Evolutionary conservation across 2,797 vertebrate genomes (phyloP).

Genomic region (Trachurus trachurus): DNA sequence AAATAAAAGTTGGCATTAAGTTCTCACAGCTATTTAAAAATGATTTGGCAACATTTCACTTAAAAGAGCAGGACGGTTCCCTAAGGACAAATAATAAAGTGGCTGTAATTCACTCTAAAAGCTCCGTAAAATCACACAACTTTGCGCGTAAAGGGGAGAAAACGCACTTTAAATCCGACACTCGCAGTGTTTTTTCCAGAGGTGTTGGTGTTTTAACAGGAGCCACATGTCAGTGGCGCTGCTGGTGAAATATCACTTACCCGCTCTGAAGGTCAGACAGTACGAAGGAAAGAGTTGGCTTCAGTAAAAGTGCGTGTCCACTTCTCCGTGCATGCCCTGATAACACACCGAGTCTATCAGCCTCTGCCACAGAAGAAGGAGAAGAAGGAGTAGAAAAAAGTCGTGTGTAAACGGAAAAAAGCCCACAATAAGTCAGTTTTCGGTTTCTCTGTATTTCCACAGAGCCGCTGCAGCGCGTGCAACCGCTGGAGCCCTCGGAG

Average conservation of each 20-base stretch:
- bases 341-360: constrained; percentile 1
- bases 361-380: background rate
- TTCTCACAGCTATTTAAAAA: background rate
- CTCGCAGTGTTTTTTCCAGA: background rate
- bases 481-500: constrained; percentile 42
- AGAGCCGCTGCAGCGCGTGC: constrained; percentile 13
- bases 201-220: constrained; percentile 1
- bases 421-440: background rate
- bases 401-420: background rate
- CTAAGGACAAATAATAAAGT: background rate
- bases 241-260: constrained; percentile 81
- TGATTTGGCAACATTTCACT: background rate
- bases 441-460: constrained; percentile 42
- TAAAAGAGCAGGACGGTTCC: background rate
- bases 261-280: constrained; percentile 88
- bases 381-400: background rate
- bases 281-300: constrained; percentile 69
- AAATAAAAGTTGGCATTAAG: background rate
- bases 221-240: constrained; percentile 11
- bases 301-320: constrained; percentile 69
- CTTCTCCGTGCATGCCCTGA: constrained; percentile 40
- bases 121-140: background rate
- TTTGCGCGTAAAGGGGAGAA: background rate
- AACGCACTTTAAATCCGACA: background rate
- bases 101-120: background rate